Evolutionary conservation across 2,888 invertebrate species (phyloP).

Genomic region (Platynereis dumerilii): DNA sequence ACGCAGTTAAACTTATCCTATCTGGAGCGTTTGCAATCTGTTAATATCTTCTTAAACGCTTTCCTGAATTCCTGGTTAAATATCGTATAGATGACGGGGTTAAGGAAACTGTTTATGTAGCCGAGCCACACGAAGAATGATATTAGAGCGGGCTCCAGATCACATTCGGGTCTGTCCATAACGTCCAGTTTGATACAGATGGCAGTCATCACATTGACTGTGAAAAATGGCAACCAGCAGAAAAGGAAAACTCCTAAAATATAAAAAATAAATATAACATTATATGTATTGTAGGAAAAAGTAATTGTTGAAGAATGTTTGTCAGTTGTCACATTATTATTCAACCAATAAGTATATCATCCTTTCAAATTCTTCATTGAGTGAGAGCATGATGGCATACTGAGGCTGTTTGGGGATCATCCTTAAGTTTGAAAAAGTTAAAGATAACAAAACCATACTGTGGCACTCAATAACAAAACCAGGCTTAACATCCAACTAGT

Average conservation of each 20-base stretch:
- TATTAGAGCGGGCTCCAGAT: constrained; percentile 51
- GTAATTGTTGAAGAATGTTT: too few species aligned
- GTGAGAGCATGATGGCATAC: too few species aligned
- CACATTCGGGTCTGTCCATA: constrained; percentile 74
- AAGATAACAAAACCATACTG: too few species aligned
- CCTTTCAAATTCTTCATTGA: too few species aligned
- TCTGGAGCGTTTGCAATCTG: neutral
- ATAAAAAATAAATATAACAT: neutral
- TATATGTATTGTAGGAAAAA: neutral
- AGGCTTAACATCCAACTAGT: too few species aligned
- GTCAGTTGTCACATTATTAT: too few species aligned
- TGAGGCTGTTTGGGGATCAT: too few species aligned
- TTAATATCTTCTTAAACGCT: constrained; percentile 92
- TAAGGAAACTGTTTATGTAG: constrained; percentile 88
- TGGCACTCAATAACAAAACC: too few species aligned
- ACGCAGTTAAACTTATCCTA: too few species aligned
- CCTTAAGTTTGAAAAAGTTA: too few species aligned
- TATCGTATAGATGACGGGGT: constrained; percentile 71
- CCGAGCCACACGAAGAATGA: constrained; percentile 91
- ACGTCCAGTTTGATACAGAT: constrained; percentile 78
- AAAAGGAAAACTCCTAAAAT: constrained; percentile 93
- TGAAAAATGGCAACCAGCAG: constrained; percentile 99
- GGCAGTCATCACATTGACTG: constrained; percentile 95
- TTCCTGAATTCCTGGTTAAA: constrained; percentile 84
- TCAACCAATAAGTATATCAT: too few species aligned